Evolutionary conservation across 37 sponge, comb jelly and placozoan species (phyloP), one percentile per base, ranked within the genome.

Genomic region (Oscarella lobularis): DNA sequence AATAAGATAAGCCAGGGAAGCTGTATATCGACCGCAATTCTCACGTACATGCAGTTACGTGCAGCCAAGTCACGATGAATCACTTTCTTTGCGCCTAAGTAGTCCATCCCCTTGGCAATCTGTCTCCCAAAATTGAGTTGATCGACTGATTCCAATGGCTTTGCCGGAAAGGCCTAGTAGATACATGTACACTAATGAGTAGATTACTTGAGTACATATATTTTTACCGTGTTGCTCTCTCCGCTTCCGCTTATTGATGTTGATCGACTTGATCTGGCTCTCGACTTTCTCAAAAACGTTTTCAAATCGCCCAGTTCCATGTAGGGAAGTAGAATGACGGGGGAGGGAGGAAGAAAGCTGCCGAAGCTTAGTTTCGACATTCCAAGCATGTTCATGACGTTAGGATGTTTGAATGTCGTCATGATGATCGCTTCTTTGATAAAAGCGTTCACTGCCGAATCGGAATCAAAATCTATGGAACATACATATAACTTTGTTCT

Each of bases 51-150:
- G 75, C 81, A 80, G 39, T 80, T 80, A 32, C 81, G 73, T 80
- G 81, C 81, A 35, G 81, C 81, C 27, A 80, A 75, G 74, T 84
- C 81, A 66, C 85, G 39, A 39, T 84, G 85, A 0, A 84, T 73
- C 37, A 80, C 77, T 38, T 75, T 79, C 41, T 34, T 68, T 6
- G 34, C 48, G 35, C 80, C 33, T 54, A 84, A 37, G 32, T 84
- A 84, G 9, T 79, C 48, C 85, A 84, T 84, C 2, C 85, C 85
- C 37, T 33, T 32, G 2, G 85, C 85, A 36, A 84, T 69, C 29
- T 84, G 73, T 6, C 60, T 40, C 39, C 81, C 72, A 4, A 74
- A 60, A 32, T 80, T 41, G 48, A 80, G 36, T 4, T 74, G 67
- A 14, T 20, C 14, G 20, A 48, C 60, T 20, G 20, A 20, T 27